Conservation (phyloP, 2,797 vertebrate genomes). For the Crax fasciolata region DNA sequence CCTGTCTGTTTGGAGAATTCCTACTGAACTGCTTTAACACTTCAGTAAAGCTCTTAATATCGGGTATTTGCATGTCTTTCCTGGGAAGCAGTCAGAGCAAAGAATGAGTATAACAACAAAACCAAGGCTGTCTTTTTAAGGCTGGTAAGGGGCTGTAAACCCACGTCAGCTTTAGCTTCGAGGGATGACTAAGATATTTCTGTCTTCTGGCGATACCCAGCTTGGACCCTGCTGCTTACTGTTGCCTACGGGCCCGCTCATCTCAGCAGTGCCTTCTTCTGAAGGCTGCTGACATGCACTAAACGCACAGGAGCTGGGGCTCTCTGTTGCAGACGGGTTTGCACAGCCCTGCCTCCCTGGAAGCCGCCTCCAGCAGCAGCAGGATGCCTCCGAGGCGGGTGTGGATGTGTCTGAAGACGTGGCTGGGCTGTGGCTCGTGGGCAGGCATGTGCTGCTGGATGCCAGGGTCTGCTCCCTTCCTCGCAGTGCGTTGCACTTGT, state of each 20-base stretch:
- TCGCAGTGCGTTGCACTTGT: background rate
- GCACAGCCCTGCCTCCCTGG: rapidly evolving
- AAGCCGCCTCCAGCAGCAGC: background rate
- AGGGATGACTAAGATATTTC: constrained; percentile 33
- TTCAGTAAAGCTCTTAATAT: background rate
- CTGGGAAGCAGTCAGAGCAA: background rate
- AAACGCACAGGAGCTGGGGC: background rate
- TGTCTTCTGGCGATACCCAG: background rate
- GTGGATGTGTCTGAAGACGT: background rate
- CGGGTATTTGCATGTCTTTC: background rate
- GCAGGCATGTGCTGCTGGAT: background rate
- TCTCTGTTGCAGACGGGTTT: background rate
- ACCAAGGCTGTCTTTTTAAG: background rate
- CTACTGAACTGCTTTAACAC: background rate
- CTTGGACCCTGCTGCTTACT: constrained; percentile 1
- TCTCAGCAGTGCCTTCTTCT: background rate
- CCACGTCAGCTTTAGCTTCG: background rate
- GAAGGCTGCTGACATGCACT: background rate
- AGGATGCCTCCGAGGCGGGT: background rate
- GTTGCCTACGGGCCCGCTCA: background rate
- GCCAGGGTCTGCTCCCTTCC: background rate
- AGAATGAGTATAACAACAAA: background rate
- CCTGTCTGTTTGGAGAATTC: background rate
- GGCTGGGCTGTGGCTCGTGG: background rate
- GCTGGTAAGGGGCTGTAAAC: background rate